Conservation (phyloP, 2,888 invertebrate genomes). For the Leptinotarsa tumamoca region DNA sequence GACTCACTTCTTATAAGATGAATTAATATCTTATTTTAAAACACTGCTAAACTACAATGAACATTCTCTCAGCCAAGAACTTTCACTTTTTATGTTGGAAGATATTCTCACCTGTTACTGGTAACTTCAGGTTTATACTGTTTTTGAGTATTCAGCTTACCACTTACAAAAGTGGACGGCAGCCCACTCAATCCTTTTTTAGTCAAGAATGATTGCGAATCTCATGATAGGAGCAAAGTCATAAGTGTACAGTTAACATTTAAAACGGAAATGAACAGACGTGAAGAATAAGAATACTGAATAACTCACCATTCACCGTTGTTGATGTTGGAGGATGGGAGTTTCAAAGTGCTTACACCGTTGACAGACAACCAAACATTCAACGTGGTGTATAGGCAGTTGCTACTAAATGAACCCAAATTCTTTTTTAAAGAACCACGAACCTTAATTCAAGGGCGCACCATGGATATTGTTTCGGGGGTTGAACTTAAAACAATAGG, state of each 20-base stretch:
- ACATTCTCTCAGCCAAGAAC: background rate
- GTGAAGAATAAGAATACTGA: background rate
- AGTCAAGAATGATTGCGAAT: constrained; percentile 10
- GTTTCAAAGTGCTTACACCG: background rate
- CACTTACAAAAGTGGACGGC: constrained; percentile 14
- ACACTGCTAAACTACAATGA: background rate
- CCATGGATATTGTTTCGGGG: background rate
- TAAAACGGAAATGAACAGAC: constrained; percentile 6
- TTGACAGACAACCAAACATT: constrained; percentile 1
- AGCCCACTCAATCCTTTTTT: constrained; percentile 15
- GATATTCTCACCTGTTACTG: constrained; percentile 14
- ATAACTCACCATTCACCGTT: constrained; percentile 21
- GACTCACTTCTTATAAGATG: constrained; percentile 6
- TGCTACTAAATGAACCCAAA: background rate
- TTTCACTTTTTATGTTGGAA: constrained; percentile 13
- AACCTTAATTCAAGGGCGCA: background rate
- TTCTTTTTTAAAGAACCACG: background rate
- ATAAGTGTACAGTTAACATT: constrained; percentile 7
- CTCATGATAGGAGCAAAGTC: constrained; percentile 8
- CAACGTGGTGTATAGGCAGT: constrained; percentile 9
- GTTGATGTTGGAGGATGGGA: background rate
- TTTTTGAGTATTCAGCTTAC: constrained; percentile 14
- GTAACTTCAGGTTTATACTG: constrained; percentile 11
- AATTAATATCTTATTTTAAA: background rate
- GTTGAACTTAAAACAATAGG: too few species aligned